Evolutionary conservation across 2,113 vertebrate genomes (phyloP).

Genomic region (Okapia johnstoni): DNA sequence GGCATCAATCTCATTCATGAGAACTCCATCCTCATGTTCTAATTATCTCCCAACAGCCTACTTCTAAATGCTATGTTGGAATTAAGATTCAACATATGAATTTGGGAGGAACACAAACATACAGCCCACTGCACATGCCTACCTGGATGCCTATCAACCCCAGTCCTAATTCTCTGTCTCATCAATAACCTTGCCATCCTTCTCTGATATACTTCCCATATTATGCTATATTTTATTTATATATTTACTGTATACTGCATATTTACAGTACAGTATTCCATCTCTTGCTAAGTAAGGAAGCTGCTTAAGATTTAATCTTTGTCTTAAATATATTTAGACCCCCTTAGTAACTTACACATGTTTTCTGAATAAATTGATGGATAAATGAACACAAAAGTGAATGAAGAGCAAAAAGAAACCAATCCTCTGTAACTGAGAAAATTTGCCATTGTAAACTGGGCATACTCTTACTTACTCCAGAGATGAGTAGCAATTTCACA

Average conservation of each 20-base stretch:
- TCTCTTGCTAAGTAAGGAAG: neutral
- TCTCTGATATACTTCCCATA: neutral
- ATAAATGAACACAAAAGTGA: neutral
- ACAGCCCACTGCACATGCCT: neutral
- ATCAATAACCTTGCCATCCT: neutral
- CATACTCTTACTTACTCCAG: neutral
- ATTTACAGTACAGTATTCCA: neutral
- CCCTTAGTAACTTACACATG: neutral
- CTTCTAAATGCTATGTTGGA: neutral
- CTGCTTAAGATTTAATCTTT: neutral
- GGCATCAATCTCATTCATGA: neutral
- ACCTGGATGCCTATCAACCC: neutral
- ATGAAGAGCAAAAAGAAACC: neutral
- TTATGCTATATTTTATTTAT: neutral
- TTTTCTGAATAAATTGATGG: neutral
- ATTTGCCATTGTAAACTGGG: neutral
- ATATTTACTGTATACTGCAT: neutral
- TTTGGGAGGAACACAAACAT: neutral
- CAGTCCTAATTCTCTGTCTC: neutral
- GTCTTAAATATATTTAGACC: neutral
- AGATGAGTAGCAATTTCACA: neutral
- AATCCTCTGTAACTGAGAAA: neutral
- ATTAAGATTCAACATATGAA: neutral
- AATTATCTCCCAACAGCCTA: neutral
- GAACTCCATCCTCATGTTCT: neutral